phyloP scores from a whole-genome alignment of 2,888 invertebrate species.

The Erebia aethiops region DNA sequence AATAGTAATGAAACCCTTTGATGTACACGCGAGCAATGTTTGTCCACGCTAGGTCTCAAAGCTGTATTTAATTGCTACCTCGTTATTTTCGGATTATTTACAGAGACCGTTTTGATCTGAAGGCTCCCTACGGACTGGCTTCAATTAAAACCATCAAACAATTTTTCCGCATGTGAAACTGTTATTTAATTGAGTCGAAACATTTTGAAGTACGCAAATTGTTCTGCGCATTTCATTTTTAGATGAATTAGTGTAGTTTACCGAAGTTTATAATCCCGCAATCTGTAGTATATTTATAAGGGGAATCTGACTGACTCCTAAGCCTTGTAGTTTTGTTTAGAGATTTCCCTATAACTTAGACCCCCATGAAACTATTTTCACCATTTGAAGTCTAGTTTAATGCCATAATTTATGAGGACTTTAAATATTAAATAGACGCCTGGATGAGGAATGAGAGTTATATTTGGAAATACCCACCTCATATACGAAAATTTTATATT shows the following conservation, averaged over 20 bases:
- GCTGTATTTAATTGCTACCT: slow-evolving; percentile 79
- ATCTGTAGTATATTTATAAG: too few relatives aligned
- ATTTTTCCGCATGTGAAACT: slow-evolving; percentile 55
- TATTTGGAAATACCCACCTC: too few relatives aligned
- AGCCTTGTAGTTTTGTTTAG: too few relatives aligned
- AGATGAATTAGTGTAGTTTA: not conserved
- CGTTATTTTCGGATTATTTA: slow-evolving; percentile 82
- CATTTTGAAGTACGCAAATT: slow-evolving; percentile 48
- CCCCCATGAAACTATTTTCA: too few relatives aligned
- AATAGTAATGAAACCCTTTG: slow-evolving; percentile 67
- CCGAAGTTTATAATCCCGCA: not conserved
- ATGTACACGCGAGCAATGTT: slow-evolving; percentile 60
- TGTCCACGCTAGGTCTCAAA: slow-evolving; percentile 73
- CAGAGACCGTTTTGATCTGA: slow-evolving; percentile 60
- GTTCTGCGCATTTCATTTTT: slow-evolving; percentile 30
- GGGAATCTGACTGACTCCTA: too few relatives aligned
- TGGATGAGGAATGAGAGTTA: too few relatives aligned
- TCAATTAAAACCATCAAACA: slow-evolving; percentile 64
- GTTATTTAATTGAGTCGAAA: slow-evolving; percentile 66
- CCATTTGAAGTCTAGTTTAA: too few relatives aligned
- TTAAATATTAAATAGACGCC: too few relatives aligned
- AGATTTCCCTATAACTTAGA: too few relatives aligned
- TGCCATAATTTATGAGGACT: too few relatives aligned
- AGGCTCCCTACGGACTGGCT: slow-evolving; percentile 44
- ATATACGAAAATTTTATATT: not conserved